Base-by-base conservation (phyloP, 1,140 invertebrate species). In the Papilio polytes region DNA sequence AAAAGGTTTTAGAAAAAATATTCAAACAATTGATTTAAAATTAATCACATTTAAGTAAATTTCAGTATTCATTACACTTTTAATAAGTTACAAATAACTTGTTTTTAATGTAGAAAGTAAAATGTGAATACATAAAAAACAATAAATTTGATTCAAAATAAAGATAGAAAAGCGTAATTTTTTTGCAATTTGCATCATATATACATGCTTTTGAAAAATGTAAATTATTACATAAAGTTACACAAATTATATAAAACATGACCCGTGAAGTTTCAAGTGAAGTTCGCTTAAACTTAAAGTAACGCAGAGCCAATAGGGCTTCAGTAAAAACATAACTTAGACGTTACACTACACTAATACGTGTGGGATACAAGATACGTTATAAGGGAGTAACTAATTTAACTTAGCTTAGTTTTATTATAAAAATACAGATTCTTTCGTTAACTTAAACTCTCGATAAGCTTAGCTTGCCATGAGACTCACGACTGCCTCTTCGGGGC, bases 391-490 rank as follows among this genome's bases (percentile, higher is more conserved):
- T 90, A 89, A 91, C 86, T 88, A 83, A 88, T 89, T 86, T 81
- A 92, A 92, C 89, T 91, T 91, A 92, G 88, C 86, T 91, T 92
- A 93, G 88, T 91, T 85, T 87, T 83, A 82, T 87, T 94, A 94
- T 89, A 94, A 94, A 94, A 94, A 94, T 94, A 94, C 93, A 93
- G 92, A 91, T 94, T 91, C 90, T 89, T 94, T 90, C 84, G 91
- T 92, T 92, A 91, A 78, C 92, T 92, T 91, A 90, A 91, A 93
- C 90, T 90, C 87, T 92, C 90, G 89, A 90, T 88, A 89, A 92
- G 87, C 86, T 90, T 92, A 93, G 91, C 91, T 92, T 92, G 92
- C 91, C 90, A 85, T 89, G 91, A 94, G 92, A 93, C 92, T 92
- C 92, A 87, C 85, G 80, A 85, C 83, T 92, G 92, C 93, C 93